Conservation (phyloP, 1,140 invertebrate species). For the Rhopalosiphum padi region DNA sequence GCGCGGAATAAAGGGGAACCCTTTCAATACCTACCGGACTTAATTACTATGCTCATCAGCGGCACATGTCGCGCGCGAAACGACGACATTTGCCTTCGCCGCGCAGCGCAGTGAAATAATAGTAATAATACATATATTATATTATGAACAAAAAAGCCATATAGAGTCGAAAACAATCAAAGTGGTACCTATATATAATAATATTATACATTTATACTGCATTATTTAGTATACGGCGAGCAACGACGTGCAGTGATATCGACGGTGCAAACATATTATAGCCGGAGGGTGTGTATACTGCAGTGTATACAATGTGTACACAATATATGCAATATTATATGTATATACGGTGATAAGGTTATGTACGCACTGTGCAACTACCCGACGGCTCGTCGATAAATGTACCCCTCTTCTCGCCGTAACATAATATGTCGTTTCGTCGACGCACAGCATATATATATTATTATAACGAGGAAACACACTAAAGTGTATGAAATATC, state of each 20-base stretch:
- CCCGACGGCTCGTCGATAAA: neutral
- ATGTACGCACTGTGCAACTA: neutral
- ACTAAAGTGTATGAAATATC: conserved; percentile 52
- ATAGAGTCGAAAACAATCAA: neutral
- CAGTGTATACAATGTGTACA: neutral
- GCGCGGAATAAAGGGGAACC: conserved; percentile 11
- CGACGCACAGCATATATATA: neutral
- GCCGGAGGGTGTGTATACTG: neutral
- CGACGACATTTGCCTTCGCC: neutral
- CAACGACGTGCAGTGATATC: neutral
- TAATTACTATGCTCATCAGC: conserved; percentile 57
- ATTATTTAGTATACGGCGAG: neutral
- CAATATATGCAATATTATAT: neutral
- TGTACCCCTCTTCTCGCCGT: neutral
- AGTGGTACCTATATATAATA: neutral
- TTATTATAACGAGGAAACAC: conserved; percentile 13
- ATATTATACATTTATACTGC: neutral
- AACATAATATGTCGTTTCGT: conserved; percentile 38
- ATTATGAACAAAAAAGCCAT: neutral
- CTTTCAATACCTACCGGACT: conserved; percentile 54
- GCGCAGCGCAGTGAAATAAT: neutral
- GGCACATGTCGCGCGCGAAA: conserved; percentile 38
- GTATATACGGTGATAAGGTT: neutral
- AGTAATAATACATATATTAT: conserved; percentile 11
- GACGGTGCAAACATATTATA: neutral